Evolutionary conservation across 2,113 vertebrate genomes (phyloP).

Genomic region (Pogonocichla stellata): DNA sequence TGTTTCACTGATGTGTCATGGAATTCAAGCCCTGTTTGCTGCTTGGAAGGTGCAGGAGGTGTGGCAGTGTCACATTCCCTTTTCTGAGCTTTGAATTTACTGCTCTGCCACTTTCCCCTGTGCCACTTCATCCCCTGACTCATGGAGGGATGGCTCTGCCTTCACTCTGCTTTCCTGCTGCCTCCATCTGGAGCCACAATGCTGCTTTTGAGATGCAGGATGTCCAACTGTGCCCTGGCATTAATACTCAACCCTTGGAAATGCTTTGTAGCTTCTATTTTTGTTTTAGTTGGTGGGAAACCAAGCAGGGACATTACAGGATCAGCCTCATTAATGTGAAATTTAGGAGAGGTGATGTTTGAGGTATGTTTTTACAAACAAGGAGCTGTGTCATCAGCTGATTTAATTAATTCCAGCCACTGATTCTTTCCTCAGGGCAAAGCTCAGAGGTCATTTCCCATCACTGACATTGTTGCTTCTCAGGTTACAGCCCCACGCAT

Average conservation of each 20-base stretch:
- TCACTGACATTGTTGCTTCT: not conserved
- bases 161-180: not conserved
- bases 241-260: not conserved
- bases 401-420: not conserved
- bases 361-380: rapidly evolving
- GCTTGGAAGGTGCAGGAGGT: not conserved
- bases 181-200: not conserved
- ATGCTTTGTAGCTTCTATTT: not conserved
- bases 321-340: not conserved
- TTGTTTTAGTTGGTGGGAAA: not conserved
- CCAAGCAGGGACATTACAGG: not conserved
- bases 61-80: rapidly evolving
- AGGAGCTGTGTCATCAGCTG: not conserved
- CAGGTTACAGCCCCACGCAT: not conserved
- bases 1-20: rapidly evolving
- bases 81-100: not conserved
- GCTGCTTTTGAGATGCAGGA: not conserved
- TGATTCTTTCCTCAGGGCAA: not conserved
- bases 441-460: not conserved
- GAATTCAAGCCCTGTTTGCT: not conserved
- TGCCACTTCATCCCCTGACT: not conserved
- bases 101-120: not conserved
- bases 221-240: not conserved
- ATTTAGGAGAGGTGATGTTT: not conserved
- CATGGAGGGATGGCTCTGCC: not conserved